Percentiles rank a stretch among this genome's conserved stretches.
These are phyloP conservation scores for Rhinolophus ferrumequinum DNA, from an alignment of 2,113 vertebrate genomes.

Conservation along the genomic window DNA sequence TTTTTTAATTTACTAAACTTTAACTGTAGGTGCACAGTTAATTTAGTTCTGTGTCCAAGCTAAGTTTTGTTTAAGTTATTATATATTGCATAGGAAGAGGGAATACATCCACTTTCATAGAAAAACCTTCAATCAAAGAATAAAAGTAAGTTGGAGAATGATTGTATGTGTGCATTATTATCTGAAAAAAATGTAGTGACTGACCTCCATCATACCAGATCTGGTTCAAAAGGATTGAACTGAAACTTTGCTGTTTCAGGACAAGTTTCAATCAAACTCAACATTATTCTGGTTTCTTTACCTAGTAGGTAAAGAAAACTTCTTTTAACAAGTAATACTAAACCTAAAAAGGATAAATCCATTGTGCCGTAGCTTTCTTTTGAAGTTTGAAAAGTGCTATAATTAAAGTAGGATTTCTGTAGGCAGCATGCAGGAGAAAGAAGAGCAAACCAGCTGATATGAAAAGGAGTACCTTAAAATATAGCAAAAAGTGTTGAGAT, in stretches of 20 bases:
- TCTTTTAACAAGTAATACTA: constrained; percentile 47
- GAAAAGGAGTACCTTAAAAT: constrained; percentile 54
- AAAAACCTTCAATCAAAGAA: background rate
- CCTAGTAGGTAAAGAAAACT: constrained; percentile 12
- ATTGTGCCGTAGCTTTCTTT: constrained; percentile 44
- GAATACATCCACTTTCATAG: background rate
- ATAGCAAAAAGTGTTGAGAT: constrained; percentile 50
- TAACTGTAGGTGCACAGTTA: background rate
- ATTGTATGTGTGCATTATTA: background rate
- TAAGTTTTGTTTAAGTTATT: background rate
- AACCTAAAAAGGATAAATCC: constrained; percentile 31
- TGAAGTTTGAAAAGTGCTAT: constrained; percentile 60
- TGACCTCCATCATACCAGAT: background rate
- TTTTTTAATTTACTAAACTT: background rate
- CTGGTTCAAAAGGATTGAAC: background rate
- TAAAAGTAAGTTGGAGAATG: background rate
- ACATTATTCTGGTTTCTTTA: constrained; percentile 52
- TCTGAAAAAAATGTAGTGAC: background rate
- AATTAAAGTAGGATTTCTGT: constrained; percentile 64
- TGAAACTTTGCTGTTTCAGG: constrained; percentile 50
- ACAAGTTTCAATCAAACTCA: constrained; percentile 18
- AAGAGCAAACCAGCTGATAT: constrained; percentile 26
- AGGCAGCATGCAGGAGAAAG: constrained; percentile 49
- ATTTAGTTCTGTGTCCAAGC: background rate
- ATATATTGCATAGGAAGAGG: background rate